Conservation (phyloP, 2,113 vertebrate species). For the Rhabdomys dilectus region DNA sequence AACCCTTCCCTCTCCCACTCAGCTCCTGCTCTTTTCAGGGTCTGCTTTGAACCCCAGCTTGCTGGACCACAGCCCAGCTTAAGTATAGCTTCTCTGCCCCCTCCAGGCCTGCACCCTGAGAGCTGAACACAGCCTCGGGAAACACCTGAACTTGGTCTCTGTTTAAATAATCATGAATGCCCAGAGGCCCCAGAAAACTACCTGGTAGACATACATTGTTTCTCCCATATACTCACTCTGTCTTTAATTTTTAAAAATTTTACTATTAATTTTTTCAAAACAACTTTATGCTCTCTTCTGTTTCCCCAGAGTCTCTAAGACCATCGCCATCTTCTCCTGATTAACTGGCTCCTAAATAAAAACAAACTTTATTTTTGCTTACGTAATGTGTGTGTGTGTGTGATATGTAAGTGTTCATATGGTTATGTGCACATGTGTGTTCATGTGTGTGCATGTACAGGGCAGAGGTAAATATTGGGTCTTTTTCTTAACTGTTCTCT, state of each 20-base stretch:
- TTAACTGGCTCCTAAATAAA: background rate
- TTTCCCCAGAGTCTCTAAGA: background rate
- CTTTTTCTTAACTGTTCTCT: background rate
- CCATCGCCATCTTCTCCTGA: background rate
- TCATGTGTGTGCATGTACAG: background rate
- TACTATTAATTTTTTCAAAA: background rate
- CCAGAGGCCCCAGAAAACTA: background rate
- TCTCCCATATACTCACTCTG: background rate
- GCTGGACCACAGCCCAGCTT: background rate
- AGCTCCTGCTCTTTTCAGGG: background rate
- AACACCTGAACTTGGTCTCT: constrained; percentile 36
- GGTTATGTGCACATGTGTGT: background rate
- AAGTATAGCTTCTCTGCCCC: background rate
- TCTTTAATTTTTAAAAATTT: background rate
- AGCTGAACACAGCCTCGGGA: background rate
- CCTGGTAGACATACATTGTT: background rate
- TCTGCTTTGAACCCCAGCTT: background rate
- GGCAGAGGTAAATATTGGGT: background rate
- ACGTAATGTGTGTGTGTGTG: background rate
- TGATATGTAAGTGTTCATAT: background rate
- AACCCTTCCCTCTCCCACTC: background rate
- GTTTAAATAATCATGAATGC: constrained; percentile 45
- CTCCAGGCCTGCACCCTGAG: background rate
- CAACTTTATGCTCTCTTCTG: constrained; percentile 4
- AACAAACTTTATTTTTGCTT: background rate